phyloP scores from a whole-genome alignment of 2,113 vertebrate species.

The Tylochromis polylepis region DNA sequence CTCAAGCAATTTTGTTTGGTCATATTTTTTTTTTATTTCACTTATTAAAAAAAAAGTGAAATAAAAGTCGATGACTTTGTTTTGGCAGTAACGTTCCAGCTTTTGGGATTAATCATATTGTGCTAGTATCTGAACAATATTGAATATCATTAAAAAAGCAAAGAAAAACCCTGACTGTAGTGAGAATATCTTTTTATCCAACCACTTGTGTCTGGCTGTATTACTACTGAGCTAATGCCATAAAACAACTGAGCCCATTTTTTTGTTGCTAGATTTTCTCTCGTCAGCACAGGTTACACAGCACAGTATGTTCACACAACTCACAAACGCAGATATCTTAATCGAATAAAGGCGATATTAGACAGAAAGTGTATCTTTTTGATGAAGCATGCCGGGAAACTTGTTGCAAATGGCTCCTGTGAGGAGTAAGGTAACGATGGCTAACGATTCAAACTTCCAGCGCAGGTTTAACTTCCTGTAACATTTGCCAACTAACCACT shows the following conservation, averaged over 20 bases:
- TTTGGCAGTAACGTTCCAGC: not conserved
- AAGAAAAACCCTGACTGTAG: not conserved
- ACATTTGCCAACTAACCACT: not conserved
- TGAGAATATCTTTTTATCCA: slow-evolving; percentile 5
- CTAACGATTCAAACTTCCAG: slow-evolving; percentile 4
- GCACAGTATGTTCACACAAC: not conserved
- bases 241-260: not conserved
- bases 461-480: slow-evolving; percentile 25
- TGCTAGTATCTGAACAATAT: not conserved
- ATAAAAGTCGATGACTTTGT: accelerated
- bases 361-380: not conserved
- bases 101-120: not conserved
- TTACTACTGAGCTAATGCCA: not conserved
- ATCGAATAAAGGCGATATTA: not conserved
- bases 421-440: not conserved
- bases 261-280: not conserved
- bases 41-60: too few species aligned
- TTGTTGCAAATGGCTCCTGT: slow-evolving; percentile 1
- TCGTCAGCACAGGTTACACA: not conserved
- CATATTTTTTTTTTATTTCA: not conserved
- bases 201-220: not conserved
- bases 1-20: not conserved
- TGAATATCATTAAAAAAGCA: not conserved
- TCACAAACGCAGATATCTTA: not conserved
- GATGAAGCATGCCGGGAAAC: not conserved